phyloP scores from a whole-genome alignment of 1,140 invertebrate species.

The Plectus sambesii region DNA sequence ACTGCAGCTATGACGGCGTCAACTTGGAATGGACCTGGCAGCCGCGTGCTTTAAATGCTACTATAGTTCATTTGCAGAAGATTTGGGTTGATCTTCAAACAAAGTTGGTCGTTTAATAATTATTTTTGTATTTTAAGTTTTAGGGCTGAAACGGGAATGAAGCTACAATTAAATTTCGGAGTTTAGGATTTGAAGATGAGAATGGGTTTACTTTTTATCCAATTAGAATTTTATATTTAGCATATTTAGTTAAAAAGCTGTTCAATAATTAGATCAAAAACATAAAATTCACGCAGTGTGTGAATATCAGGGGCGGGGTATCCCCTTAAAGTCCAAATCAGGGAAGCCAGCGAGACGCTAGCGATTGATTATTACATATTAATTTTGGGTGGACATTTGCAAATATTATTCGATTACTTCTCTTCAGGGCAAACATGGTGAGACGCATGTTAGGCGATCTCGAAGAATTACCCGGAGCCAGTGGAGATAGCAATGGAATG shows the following conservation, averaged over 20 bases:
- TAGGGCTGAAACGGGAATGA: background rate
- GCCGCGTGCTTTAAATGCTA: conserved; percentile 25
- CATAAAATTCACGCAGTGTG: no score
- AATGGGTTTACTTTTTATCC: no score
- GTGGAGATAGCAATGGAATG: conserved; percentile 17
- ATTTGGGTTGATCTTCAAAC: conserved; percentile 27
- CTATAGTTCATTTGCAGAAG: conserved; percentile 19
- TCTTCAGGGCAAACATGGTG: conserved; percentile 19
- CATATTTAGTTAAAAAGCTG: no score
- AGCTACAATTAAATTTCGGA: background rate
- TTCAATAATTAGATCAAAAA: no score
- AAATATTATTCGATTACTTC: conserved; percentile 2
- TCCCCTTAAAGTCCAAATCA: no score
- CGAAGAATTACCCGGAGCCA: background rate
- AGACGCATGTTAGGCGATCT: conserved; percentile 27
- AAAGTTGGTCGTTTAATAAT: conserved; percentile 17
- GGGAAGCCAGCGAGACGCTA: no score
- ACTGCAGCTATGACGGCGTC: conserved; percentile 56
- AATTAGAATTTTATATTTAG: no score
- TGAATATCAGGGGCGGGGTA: no score
- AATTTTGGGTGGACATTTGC: no score
- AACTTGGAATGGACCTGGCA: conserved; percentile 48
- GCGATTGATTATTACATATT: no score
- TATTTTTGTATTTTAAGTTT: background rate
- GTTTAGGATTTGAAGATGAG: no score